phyloP scores from a whole-genome alignment of 53 echinoderm and acorn worm species.

The Zoroaster sp. region DNA sequence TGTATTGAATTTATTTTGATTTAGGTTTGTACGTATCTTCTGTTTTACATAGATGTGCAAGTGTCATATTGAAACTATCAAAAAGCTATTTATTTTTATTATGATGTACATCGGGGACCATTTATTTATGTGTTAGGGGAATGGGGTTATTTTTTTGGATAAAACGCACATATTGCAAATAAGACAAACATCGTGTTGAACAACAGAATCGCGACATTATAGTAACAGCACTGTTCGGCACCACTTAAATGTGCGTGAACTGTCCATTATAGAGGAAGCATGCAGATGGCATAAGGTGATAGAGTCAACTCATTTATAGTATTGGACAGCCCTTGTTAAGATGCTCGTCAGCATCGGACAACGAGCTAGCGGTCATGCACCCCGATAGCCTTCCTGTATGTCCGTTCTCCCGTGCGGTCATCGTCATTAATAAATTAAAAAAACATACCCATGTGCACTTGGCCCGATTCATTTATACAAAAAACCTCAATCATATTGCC shows the following conservation, averaged over 20 bases:
- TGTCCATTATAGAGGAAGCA: neutral
- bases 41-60: too few relatives aligned
- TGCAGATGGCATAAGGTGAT: constrained; percentile 9
- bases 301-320: constrained; percentile 1
- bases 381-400: neutral
- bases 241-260: neutral
- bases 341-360: neutral
- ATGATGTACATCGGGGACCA: too few relatives aligned
- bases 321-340: neutral
- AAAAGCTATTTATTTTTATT: too few relatives aligned
- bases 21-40: too few relatives aligned
- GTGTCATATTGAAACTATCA: too few relatives aligned
- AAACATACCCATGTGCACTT: constrained; percentile 26
- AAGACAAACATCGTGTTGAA: neutral
- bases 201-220: neutral
- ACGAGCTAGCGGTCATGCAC: constrained; percentile 55
- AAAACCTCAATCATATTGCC: neutral
- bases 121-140: too few relatives aligned
- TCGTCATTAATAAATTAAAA: neutral
- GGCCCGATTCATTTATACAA: constrained; percentile 20
- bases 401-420: constrained; percentile 17
- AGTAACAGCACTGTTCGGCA: neutral
- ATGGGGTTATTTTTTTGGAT: too few relatives aligned
- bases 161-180: too few relatives aligned
- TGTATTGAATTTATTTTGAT: too few relatives aligned